phyloP scores from a whole-genome alignment of 2,113 vertebrate genomes.

The Zootoca vivipara region DNA sequence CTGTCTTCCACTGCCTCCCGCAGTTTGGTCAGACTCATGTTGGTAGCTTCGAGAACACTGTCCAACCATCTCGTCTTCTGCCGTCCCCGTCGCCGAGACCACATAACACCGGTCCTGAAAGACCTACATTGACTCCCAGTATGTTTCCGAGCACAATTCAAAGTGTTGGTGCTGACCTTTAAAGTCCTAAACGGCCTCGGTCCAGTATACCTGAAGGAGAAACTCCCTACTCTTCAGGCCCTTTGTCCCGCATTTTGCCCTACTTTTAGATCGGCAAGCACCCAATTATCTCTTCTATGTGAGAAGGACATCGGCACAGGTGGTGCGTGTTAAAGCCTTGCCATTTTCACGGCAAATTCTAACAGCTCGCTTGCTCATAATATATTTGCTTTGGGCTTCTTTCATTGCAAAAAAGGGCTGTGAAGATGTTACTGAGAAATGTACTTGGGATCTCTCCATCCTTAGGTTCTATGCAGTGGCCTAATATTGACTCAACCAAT shows the following conservation, averaged over 20 bases:
- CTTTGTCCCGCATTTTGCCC: not conserved
- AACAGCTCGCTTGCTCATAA: not conserved
- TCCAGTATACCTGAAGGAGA: too few relatives aligned
- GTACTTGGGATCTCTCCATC: not conserved
- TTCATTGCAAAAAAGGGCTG: not conserved
- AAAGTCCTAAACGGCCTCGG: too few relatives aligned
- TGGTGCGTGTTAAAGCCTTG: not conserved
- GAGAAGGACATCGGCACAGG: not conserved
- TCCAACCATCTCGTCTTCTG: too few relatives aligned
- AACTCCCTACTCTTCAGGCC: too few relatives aligned
- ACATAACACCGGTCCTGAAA: too few relatives aligned
- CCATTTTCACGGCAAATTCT: slow-evolving; percentile 4
- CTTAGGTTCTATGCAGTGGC: not conserved
- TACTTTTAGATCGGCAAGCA: not conserved
- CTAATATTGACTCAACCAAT: not conserved
- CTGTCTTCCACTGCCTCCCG: too few relatives aligned
- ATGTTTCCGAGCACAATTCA: too few relatives aligned
- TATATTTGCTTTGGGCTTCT: not conserved
- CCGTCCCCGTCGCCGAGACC: too few relatives aligned
- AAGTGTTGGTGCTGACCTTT: too few relatives aligned
- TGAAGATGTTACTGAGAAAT: slow-evolving; percentile 1
- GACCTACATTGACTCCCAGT: too few relatives aligned
- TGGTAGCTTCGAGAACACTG: too few relatives aligned
- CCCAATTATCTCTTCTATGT: not conserved
- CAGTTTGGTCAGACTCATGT: too few relatives aligned